A percentile compares a stretch with the other conserved stretches of the same genome.
These are phyloP conservation scores for Papilio elwesi DNA, from an alignment of 2,888 invertebrate species.

Conservation along the genomic window DNA sequence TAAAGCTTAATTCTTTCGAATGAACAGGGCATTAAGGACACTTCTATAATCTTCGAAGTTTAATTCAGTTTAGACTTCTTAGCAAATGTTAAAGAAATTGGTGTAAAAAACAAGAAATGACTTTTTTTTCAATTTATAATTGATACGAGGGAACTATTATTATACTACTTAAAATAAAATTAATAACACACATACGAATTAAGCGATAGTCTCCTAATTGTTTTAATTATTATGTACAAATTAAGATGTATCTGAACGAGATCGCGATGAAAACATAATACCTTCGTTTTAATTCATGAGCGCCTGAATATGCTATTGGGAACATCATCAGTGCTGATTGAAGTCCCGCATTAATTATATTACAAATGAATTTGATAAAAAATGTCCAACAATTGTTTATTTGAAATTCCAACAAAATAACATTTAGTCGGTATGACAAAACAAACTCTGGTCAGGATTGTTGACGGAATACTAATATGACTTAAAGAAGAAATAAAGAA, in stretches of 20 bases:
- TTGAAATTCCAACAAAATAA: slow-evolving; percentile 83
- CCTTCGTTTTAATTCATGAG: slow-evolving; percentile 76
- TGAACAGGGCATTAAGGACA: background rate
- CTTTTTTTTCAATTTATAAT: too few species aligned
- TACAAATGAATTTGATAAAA: slow-evolving; percentile 70
- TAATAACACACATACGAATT: slow-evolving; percentile 47
- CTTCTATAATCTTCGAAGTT: too few species aligned
- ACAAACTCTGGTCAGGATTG: slow-evolving; percentile 78
- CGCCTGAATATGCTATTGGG: slow-evolving; percentile 64
- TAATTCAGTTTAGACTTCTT: too few species aligned
- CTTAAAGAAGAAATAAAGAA: slow-evolving; percentile 83
- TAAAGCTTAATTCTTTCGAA: background rate
- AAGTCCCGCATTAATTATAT: slow-evolving; percentile 74
- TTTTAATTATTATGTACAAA: slow-evolving; percentile 75
- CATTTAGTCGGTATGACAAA: slow-evolving; percentile 84
- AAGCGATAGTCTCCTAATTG: slow-evolving; percentile 57
- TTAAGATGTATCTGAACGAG: slow-evolving; percentile 69
- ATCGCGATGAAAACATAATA: slow-evolving; percentile 64
- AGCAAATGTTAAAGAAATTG: too few species aligned
- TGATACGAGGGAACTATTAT: too few species aligned
- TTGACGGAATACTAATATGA: slow-evolving; percentile 83
- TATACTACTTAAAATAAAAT: slow-evolving; percentile 39
- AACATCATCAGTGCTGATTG: slow-evolving; percentile 70
- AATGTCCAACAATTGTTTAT: slow-evolving; percentile 72
- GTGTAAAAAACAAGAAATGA: too few species aligned